Conservation (phyloP, 2,113 vertebrate genomes). For the Synodontis membranacea region DNA sequence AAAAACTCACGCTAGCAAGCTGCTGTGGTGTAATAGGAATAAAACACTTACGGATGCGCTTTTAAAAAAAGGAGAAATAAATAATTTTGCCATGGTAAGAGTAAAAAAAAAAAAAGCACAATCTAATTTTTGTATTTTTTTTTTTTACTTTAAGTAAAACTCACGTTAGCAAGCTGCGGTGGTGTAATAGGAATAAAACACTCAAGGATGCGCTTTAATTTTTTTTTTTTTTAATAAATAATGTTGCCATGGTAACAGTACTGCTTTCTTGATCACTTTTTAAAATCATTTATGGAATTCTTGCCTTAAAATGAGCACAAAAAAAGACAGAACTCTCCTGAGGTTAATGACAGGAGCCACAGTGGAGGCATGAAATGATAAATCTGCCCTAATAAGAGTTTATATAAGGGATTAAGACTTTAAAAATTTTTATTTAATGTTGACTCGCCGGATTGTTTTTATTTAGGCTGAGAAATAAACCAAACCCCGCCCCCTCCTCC, state of each 20-base stretch:
- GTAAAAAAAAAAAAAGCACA: too few relatives aligned
- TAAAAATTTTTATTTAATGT: too few relatives aligned
- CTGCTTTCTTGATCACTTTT: too few relatives aligned
- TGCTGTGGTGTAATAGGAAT: neutral
- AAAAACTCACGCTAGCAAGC: too few relatives aligned
- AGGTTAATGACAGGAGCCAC: neutral
- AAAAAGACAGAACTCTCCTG: neutral
- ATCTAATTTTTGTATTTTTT: neutral
- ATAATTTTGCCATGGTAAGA: neutral
- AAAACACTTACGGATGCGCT: neutral
- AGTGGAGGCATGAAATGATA: neutral
- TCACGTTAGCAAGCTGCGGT: too few relatives aligned
- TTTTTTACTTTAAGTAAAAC: neutral
- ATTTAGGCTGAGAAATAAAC: neutral
- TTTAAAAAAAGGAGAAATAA: neutral
- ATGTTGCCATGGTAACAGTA: neutral
- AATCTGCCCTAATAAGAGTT: neutral
- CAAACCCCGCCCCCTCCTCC: neutral
- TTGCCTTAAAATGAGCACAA: neutral
- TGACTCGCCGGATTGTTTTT: too few relatives aligned
- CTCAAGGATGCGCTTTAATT: neutral
- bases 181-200: neutral
- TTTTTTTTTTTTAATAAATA: too few relatives aligned
- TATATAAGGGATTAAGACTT: neutral
- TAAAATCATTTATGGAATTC: neutral